phyloP scores from a whole-genome alignment of 2,797 vertebrate species.

The Labroides dimidiatus region DNA sequence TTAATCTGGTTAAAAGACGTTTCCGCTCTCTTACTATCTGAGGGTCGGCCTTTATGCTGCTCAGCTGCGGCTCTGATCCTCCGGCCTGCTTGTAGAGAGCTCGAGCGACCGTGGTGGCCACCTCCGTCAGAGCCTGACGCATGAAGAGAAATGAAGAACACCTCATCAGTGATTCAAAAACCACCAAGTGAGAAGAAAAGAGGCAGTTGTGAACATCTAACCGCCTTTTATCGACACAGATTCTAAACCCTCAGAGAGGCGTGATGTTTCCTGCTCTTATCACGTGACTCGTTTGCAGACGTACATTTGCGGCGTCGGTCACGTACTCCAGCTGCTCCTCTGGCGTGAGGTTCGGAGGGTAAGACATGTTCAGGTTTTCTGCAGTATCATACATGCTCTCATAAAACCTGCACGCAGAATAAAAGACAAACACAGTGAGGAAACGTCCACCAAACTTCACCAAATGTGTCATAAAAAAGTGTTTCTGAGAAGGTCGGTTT shows the following conservation, averaged over 20 bases:
- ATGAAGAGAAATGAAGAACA: not conserved
- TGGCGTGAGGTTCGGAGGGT: slow-evolving; percentile 81
- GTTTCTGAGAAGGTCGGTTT: not conserved
- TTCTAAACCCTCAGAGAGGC: no score
- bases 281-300: not conserved
- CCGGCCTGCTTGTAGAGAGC: slow-evolving; percentile 90
- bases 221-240: no score
- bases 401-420: slow-evolving; percentile 86
- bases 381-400: slow-evolving; percentile 91
- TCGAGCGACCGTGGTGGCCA: slow-evolving; percentile 89
- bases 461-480: not conserved
- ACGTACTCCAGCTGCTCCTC: slow-evolving; percentile 87
- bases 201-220: not conserved
- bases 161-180: not conserved
- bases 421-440: not conserved
- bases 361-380: slow-evolving; percentile 85
- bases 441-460: no score
- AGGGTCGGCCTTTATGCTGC: slow-evolving; percentile 84
- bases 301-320: slow-evolving; percentile 89
- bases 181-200: not conserved
- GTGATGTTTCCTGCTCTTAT: no score
- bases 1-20: no score
- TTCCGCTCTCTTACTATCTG: slow-evolving; percentile 79
- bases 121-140: slow-evolving; percentile 86
- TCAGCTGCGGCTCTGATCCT: slow-evolving; percentile 67